Base-by-base conservation (phyloP, 2,888 invertebrate genomes). In the Epinotia bilunana region DNA sequence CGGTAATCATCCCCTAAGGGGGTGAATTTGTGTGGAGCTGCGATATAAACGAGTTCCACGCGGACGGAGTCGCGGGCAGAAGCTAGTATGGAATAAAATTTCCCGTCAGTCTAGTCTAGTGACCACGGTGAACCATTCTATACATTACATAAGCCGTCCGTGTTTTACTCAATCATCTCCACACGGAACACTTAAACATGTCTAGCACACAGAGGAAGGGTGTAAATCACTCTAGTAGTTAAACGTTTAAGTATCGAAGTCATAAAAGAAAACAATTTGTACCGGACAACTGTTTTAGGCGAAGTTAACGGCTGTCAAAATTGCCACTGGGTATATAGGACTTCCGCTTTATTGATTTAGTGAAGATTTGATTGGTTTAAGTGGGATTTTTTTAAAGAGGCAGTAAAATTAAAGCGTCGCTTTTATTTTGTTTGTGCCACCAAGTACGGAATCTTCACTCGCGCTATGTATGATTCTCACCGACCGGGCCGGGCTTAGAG, bases 231-330 rank as follows among this genome's bases (percentile, higher is more conserved):
- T 67, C 20, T 12, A 7, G 61, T 39, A 43, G 72, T 75, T 67
- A 75, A 75, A 72, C 61, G n/a, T 61, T 71, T 75, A 75, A 71
- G 72, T 75, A 61, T 70, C 58, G 28, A 46, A 61, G 61, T 67
- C 71, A 71, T 75, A 72, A 75, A 75, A 75, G 72, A 75, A 75
- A 75, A 75, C 75, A 75, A 75, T 75, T 75, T 75, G 75, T 75
- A 72, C 55, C 53, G 61, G 61, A 75, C 75, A 72, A 72, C 75
- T 74, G 74, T 74, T 74, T 70, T 65, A 70, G 65, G 70, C 71
- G 63, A 33, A 70, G 39, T 74, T 74, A 70, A 70, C 61, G 33
- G 70, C 58, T 74, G 70, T 71, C 74, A 65, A 74, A 74, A 64
- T 64, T 71, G 74, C 74, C 74, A 74, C 74, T 64, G 70, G 53